Evolutionary conservation across 2,113 vertebrate species (phyloP).

Genomic region (Tragelaphus imberbis): DNA sequence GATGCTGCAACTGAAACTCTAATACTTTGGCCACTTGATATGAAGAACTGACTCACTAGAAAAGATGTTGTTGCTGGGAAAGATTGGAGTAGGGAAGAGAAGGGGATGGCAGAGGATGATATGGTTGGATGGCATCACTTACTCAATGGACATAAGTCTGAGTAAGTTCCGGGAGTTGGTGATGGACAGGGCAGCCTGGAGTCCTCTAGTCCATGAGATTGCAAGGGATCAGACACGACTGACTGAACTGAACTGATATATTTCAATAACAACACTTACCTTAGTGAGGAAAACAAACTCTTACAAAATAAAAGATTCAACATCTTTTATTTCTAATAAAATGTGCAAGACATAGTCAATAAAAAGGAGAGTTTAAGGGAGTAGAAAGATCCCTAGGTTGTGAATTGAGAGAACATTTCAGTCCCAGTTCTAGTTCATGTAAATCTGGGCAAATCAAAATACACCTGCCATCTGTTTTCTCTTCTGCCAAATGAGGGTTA

Average conservation of each 20-base stretch:
- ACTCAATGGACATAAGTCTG: too few relatives aligned
- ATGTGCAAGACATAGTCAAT: not conserved
- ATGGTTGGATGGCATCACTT: too few relatives aligned
- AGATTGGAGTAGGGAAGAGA: too few relatives aligned
- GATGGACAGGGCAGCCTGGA: too few relatives aligned
- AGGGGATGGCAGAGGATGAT: too few relatives aligned
- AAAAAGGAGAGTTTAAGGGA: not conserved
- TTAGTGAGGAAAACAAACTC: not conserved
- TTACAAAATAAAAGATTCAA: not conserved
- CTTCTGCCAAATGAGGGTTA: not conserved
- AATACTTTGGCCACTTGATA: too few relatives aligned
- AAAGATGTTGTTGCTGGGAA: too few relatives aligned
- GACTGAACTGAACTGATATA: not conserved
- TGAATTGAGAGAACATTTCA: not conserved
- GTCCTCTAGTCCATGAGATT: not conserved
- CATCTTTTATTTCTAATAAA: not conserved
- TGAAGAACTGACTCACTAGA: too few relatives aligned
- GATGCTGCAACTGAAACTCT: too few relatives aligned
- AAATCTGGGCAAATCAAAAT: not conserved
- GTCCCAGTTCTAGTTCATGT: not conserved
- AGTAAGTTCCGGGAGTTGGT: too few relatives aligned
- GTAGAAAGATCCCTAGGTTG: not conserved
- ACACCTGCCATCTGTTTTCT: not conserved
- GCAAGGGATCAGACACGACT: not conserved
- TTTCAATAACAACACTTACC: not conserved